Evolutionary conservation across 2,888 invertebrate species (phyloP).

Genomic region (Kuschelorhynchus macadamiae): DNA sequence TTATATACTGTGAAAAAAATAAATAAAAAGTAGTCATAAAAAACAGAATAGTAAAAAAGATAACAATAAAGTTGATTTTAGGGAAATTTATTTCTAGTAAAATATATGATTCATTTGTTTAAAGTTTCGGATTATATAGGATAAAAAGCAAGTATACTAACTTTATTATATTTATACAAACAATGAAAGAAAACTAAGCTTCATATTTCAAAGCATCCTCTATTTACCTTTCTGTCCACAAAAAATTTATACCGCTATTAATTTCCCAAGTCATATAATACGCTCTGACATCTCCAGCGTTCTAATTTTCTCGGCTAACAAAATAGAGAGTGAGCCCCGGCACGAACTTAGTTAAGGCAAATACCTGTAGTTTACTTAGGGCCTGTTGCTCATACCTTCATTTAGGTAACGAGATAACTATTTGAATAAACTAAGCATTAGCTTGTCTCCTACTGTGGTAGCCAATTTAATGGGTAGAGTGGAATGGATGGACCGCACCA

Average conservation of each 20-base stretch:
- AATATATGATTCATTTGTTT: too few species aligned
- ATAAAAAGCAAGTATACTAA: too few species aligned
- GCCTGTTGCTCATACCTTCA: constrained; percentile 17
- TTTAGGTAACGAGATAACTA: constrained; percentile 25
- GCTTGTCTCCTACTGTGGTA: constrained; percentile 11
- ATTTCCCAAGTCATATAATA: background rate
- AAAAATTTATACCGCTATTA: background rate
- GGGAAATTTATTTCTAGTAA: too few species aligned
- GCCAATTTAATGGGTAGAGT: constrained; percentile 7
- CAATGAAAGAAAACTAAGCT: too few species aligned
- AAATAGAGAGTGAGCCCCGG: background rate
- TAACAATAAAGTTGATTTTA: too few species aligned
- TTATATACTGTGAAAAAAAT: too few species aligned
- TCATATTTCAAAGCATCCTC: too few species aligned
- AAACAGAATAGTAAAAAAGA: too few species aligned
- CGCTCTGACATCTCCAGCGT: background rate
- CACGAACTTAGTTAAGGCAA: constrained; percentile 10
- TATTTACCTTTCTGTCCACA: background rate
- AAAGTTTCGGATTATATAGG: too few species aligned
- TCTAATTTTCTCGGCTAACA: background rate
- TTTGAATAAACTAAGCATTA: constrained; percentile 29
- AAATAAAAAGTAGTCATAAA: too few species aligned
- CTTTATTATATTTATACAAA: too few species aligned
- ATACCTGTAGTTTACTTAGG: constrained; percentile 16
- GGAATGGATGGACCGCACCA: constrained; percentile 13